Evolutionary conservation across 1,140 invertebrate species (phyloP).

Genomic region (Polypedilum vanderplanki): DNA sequence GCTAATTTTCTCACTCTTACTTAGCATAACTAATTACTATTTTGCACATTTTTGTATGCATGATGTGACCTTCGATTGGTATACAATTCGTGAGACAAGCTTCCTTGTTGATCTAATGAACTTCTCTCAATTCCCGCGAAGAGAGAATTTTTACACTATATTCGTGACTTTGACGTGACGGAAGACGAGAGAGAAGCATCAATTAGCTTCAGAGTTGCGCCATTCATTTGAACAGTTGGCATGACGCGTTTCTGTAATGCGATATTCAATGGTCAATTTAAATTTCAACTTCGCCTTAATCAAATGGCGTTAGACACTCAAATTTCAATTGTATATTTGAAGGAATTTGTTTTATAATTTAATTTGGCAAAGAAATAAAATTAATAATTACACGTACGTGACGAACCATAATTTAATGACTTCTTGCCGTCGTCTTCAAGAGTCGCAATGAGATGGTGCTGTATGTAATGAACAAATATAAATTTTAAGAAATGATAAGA

Average conservation of each 20-base stretch:
- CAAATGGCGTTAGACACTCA: not conserved
- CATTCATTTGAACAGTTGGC: not conserved
- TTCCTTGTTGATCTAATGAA: constrained; percentile 13
- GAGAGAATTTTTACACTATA: not conserved
- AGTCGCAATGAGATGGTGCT: not conserved
- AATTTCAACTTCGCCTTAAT: no score
- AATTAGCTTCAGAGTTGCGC: not conserved
- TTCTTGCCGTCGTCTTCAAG: not conserved
- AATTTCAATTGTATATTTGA: constrained; percentile 9
- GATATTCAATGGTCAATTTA: not conserved
- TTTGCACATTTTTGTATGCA: not conserved
- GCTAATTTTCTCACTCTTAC: no score
- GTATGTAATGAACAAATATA: no score
- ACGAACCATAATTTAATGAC: constrained; percentile 10
- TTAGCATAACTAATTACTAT: no score
- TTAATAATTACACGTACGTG: constrained; percentile 24
- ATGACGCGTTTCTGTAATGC: not conserved
- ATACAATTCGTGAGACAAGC: not conserved
- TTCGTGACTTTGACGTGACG: constrained; percentile 1
- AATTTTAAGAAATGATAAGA: no score
- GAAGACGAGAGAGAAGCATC: not conserved
- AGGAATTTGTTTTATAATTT: constrained; percentile 17
- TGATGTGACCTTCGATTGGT: not conserved
- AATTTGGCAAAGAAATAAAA: not conserved
- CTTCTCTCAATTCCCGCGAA: not conserved